Evolutionary conservation across 2,797 vertebrate species (phyloP).

Genomic region (Danio kyathit): DNA sequence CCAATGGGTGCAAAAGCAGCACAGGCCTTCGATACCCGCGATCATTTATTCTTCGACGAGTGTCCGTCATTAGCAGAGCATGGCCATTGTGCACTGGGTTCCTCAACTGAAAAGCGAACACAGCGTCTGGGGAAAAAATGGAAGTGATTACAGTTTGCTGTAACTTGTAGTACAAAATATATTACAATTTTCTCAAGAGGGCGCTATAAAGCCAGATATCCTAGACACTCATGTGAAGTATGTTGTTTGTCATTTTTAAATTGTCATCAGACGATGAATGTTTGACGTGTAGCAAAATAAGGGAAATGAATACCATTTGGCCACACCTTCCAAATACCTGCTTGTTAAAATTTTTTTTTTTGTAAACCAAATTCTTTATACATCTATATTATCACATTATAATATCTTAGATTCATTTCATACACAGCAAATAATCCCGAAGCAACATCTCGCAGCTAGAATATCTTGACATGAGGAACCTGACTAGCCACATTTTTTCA

Average conservation of each 20-base stretch:
- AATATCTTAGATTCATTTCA: background rate
- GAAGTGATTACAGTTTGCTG: background rate
- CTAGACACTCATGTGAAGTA: background rate
- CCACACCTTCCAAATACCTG: background rate
- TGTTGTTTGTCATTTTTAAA: background rate
- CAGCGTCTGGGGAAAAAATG: slow-evolving; percentile 79
- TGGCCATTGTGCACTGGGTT: slow-evolving; percentile 98
- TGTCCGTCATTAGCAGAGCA: slow-evolving; percentile 95
- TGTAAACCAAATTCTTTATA: background rate
- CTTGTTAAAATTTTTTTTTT: background rate
- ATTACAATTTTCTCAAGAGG: background rate
- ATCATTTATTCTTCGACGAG: slow-evolving; percentile 84
- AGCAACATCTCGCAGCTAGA: background rate
- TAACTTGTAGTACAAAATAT: background rate
- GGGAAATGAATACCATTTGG: background rate
- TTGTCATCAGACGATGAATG: background rate
- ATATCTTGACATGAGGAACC: background rate
- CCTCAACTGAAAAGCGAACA: slow-evolving; percentile 96
- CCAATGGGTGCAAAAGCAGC: slow-evolving; percentile 93
- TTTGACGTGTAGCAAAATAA: background rate
- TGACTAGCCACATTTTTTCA: background rate
- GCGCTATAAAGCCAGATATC: background rate
- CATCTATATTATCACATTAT: background rate
- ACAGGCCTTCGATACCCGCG: slow-evolving; percentile 92
- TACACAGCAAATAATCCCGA: background rate